phyloP scores from a whole-genome alignment of 2,113 vertebrate genomes.

The Crotalus tigris region DNA sequence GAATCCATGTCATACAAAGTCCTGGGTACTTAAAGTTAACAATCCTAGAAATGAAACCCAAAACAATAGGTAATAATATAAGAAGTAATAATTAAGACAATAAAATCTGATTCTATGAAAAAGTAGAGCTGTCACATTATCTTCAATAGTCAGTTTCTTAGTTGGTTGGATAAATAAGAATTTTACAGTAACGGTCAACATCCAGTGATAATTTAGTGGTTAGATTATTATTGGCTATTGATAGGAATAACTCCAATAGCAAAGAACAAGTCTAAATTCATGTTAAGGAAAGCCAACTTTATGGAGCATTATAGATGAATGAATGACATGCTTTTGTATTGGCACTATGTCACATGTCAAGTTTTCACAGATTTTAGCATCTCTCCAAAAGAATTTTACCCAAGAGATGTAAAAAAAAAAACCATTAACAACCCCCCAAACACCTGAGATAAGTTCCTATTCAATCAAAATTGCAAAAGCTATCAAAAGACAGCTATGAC shows the following conservation, averaged over 20 bases:
- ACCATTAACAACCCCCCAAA: background rate
- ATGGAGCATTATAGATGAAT: background rate
- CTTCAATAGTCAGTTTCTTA: background rate
- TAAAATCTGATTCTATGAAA: background rate
- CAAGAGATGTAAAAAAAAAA: background rate
- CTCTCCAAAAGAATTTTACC: background rate
- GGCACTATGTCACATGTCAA: background rate
- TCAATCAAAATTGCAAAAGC: background rate
- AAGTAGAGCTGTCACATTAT: background rate
- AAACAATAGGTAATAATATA: background rate
- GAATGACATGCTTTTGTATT: background rate
- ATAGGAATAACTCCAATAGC: background rate
- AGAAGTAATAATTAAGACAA: background rate
- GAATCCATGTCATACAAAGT: constrained; percentile 54
- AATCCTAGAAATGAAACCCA: constrained; percentile 29
- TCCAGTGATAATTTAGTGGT: background rate
- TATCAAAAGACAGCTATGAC: background rate
- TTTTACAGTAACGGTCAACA: background rate
- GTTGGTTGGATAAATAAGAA: background rate
- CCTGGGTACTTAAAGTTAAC: constrained; percentile 31
- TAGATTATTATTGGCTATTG: background rate
- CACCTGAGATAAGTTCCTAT: background rate
- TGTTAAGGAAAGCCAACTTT: background rate
- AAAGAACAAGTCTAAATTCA: background rate
- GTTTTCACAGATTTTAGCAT: background rate